Base-by-base conservation (phyloP, 2,113 vertebrate species). In the Antigone vipio region DNA sequence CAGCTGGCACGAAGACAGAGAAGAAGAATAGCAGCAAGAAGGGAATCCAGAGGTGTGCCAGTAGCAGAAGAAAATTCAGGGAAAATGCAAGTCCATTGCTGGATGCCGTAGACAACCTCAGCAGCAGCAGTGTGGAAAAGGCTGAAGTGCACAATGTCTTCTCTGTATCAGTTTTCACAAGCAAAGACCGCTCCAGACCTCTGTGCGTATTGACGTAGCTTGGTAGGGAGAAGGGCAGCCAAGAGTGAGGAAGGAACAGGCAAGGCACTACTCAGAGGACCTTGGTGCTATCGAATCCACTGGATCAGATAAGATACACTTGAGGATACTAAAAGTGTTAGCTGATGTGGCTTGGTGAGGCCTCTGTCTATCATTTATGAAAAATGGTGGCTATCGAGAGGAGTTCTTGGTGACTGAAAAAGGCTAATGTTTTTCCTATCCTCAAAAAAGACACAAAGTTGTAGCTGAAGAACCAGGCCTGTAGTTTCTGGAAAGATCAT, bases 281-380 rank as follows among this genome's bases (percentile, higher is more conserved):
- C 35, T 63, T 0, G 0, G 5, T 27, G 14, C 2, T 49, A 5
- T 52, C 19, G 47, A 38, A 47, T 52, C 34, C 23, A 18, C 0
- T 0, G 9, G 21, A 50, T 12, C 26, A 47, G 35, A 10, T 5
- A 45, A 10, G 35, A 52, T 5, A 16, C 22, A 6, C 23, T 6
- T 21, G 29, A 76, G 10, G 23, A 56, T 49, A 21, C 3, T 47
- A 21, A 71, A 63, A 79, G 10, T 26, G 10, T 30, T 64, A 73
- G 9, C 34, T 60, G 58, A 44, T 52, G 35, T 24, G 26, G 5
- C 58, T 86, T 72, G 15, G 3, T 52, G 59, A 91, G 35, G 24
- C 2, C 9, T 60, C 34, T 79, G 16, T 26, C 86, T 15, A 2
- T 29, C 8, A 30, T 52, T 76, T 64, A 27, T 23, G 30, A 53